Evolutionary conservation across 2,797 vertebrate genomes (phyloP), one percentile per base, ranked within the genome.

Genomic region (Hipposideros larvatus): DNA sequence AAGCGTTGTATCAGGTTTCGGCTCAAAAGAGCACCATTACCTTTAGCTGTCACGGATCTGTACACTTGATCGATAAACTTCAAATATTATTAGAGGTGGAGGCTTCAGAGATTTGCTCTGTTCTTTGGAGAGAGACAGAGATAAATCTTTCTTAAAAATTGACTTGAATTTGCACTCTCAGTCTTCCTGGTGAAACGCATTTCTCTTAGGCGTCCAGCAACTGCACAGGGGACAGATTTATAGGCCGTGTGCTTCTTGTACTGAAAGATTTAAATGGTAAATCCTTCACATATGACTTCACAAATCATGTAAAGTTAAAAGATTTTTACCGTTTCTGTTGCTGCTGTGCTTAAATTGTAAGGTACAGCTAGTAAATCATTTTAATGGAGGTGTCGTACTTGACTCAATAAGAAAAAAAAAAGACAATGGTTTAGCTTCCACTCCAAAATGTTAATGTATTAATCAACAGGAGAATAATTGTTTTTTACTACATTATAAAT

Each of bases 241-340:
- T 99, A 98, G 98, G 97, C 98, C 98, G 94, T 98, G 98, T 98
- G 99, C 98, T 99, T 98, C 99, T 99, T 99, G 98, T 99, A 99
- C 99, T 98, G 99, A 98, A 99, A 99, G 99, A 99, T 99, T 99
- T 99, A 99, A 99, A 99, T 99, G 99, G 98, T 98, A 99, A 99
- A 99, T 99, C 99, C 99, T 99, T 99, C 99, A 99, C 98, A 99
- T 99, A 98, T 99, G 98, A 99, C 99, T 99, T 99, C 99, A 99
- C 99, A 99, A 99, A 99, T 99, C 99, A 99, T 98, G 99, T 98
- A 98, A 98, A 98, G 98, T 98, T 98, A 98, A 98, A 99, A 99
- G 99, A 99, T 99, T 99, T 99, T 99, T 99, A 99, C 99, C 98
- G 98, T 99, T 99, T 99, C 99, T 98, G 99, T 99, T 99, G 99